A percentile compares a stretch with the other conserved stretches of the same genome.
Evolutionary conservation across 2,797 vertebrate genomes (phyloP).

Genomic region (Microctenopoma stevenorrisi): DNA sequence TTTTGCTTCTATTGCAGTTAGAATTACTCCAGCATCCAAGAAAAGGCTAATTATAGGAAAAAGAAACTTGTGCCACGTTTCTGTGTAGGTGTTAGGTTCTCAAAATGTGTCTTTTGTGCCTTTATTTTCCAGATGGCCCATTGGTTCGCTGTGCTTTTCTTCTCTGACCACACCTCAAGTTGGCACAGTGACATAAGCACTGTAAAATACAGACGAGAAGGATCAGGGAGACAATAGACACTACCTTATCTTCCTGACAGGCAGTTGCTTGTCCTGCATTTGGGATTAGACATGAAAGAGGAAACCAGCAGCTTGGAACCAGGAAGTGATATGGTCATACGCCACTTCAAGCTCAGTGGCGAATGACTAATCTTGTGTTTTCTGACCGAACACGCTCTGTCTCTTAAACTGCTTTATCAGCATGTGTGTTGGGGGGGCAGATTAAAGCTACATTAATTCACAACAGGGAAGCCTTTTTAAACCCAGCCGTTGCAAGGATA

Average conservation of each 20-base stretch:
- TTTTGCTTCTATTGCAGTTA: background rate
- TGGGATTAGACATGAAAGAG: slow-evolving; percentile 59
- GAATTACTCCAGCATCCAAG: background rate
- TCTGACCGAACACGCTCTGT: slow-evolving; percentile 55
- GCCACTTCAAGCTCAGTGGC: slow-evolving; percentile 50
- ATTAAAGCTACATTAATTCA: slow-evolving; percentile 78
- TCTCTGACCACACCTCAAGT: slow-evolving; percentile 37
- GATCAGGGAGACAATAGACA: slow-evolving; percentile 65
- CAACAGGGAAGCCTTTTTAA: slow-evolving; percentile 68
- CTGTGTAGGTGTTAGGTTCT: background rate
- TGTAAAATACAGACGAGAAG: slow-evolving; percentile 45
- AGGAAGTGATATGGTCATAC: slow-evolving; percentile 58
- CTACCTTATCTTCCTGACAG: slow-evolving; percentile 68
- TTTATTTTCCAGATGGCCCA: slow-evolving; percentile 53
- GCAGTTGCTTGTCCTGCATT: slow-evolving; percentile 48
- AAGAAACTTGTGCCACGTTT: background rate
- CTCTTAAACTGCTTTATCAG: slow-evolving; percentile 54
- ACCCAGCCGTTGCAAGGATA: slow-evolving; percentile 51
- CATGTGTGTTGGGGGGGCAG: slow-evolving; percentile 56
- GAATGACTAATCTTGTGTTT: slow-evolving; percentile 74
- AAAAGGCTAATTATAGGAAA: background rate
- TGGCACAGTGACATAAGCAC: slow-evolving; percentile 34
- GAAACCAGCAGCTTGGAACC: slow-evolving; percentile 65
- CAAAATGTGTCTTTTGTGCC: slow-evolving; percentile 18
- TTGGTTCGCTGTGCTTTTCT: slow-evolving; percentile 42